Percentiles rank a stretch among this genome's conserved stretches.
These are phyloP conservation scores for Microctonus hyperodae DNA, from an alignment of 2,888 invertebrate species.

Conservation along the genomic window DNA sequence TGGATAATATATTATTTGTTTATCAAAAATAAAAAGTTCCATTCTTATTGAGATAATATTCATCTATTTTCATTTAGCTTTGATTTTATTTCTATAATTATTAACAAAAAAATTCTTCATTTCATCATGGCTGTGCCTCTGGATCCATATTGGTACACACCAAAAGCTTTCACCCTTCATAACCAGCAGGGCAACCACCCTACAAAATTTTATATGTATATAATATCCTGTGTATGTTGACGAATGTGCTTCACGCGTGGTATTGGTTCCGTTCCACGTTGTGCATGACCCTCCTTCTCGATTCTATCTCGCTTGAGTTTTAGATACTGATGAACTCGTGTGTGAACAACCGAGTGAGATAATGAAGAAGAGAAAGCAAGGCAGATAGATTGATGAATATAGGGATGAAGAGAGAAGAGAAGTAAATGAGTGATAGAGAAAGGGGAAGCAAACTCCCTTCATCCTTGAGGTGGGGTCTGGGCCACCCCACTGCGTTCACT, in stretches of 20 bases:
- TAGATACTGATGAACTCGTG: not conserved
- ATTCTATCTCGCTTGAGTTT: not conserved
- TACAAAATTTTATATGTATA: too few relatives aligned
- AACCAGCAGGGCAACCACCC: slow-evolving; percentile 23
- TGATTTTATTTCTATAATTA: not conserved
- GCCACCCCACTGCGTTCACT: slow-evolving; percentile 58
- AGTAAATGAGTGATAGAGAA: not conserved
- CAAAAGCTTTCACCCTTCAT: not conserved
- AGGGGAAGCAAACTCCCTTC: slow-evolving; percentile 37
- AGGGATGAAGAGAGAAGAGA: slow-evolving; percentile 5
- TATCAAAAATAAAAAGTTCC: too few relatives aligned
- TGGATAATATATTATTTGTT: too few relatives aligned
- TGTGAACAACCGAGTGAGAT: not conserved
- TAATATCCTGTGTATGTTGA: not conserved
- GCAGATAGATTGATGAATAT: slow-evolving; percentile 1
- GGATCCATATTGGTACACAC: slow-evolving; percentile 3
- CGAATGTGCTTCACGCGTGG: slow-evolving; percentile 14
- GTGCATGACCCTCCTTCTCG: not conserved
- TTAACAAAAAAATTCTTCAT: not conserved
- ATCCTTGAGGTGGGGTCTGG: slow-evolving; percentile 57
- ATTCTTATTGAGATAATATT: too few relatives aligned
- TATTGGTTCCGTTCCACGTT: not conserved
- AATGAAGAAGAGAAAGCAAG: not conserved
- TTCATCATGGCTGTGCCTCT: not conserved
- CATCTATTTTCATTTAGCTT: too few relatives aligned